These are phyloP conservation scores for Chironomus striatipennis DNA, from an alignment of 1,140 invertebrate genomes.

Conservation along the genomic window DNA sequence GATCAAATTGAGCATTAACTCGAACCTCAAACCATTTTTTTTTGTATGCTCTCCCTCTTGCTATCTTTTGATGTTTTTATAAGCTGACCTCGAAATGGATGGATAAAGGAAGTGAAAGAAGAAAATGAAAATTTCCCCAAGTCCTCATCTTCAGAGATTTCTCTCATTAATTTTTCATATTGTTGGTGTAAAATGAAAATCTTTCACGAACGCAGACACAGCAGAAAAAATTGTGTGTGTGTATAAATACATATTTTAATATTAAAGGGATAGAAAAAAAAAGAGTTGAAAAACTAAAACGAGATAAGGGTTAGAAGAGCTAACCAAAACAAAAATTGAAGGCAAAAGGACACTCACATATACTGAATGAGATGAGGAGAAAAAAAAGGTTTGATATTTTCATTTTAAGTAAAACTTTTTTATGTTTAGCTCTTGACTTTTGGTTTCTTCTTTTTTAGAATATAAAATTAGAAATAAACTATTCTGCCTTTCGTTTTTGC, in stretches of 20 bases:
- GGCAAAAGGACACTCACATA: neutral
- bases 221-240: neutral
- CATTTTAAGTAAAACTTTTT: neutral
- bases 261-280: neutral
- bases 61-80: neutral
- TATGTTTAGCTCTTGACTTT: neutral
- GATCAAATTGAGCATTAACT: constrained; percentile 13
- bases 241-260: too few species aligned
- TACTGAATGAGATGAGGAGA: neutral
- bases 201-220: neutral
- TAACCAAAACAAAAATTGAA: constrained; percentile 7
- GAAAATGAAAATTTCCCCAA: neutral
- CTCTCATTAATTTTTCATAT: constrained; percentile 3
- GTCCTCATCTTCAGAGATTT: neutral
- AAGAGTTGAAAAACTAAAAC: constrained; percentile 8
- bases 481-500: neutral
- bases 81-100: neutral
- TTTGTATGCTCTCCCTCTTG: neutral
- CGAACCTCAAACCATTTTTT: neutral
- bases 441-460: neutral
- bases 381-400: neutral
- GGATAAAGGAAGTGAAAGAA: neutral
- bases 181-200: neutral
- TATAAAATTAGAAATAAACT: constrained; percentile 1
- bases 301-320: constrained; percentile 1